Percentiles rank a stretch among this genome's conserved stretches.
Evolutionary conservation across 1,140 invertebrate genomes (phyloP).

Genomic region (Apis laboriosa): DNA sequence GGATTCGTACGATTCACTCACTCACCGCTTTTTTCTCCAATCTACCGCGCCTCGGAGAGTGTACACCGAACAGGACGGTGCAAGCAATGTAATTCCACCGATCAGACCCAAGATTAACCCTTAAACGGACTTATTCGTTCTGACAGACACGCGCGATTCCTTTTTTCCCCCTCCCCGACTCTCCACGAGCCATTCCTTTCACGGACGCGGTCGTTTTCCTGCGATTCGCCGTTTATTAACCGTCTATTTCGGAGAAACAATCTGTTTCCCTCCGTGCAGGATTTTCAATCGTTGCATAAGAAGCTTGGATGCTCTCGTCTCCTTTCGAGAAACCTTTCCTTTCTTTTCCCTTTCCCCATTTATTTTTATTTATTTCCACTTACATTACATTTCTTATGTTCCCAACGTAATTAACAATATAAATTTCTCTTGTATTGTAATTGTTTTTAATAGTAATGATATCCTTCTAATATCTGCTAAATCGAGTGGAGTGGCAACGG

Average conservation of each 20-base stretch:
- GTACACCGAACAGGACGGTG: slow-evolving; percentile 1
- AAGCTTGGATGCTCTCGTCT: too few relatives aligned
- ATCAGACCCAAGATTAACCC: slow-evolving; percentile 45
- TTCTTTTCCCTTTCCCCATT: too few relatives aligned
- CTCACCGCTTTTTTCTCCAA: slow-evolving; percentile 30
- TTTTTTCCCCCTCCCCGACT: slow-evolving; percentile 18
- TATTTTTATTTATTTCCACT: too few relatives aligned
- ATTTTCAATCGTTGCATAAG: not conserved
- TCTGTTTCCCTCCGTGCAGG: not conserved
- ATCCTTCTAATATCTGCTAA: too few relatives aligned
- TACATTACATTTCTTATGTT: too few relatives aligned
- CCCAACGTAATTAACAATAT: too few relatives aligned
- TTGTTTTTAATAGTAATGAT: too few relatives aligned
- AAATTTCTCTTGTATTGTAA: too few relatives aligned
- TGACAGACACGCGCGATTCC: slow-evolving; percentile 41
- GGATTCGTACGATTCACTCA: slow-evolving; percentile 37
- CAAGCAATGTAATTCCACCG: slow-evolving; percentile 40
- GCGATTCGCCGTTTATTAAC: slow-evolving; percentile 17
- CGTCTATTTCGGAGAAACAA: slow-evolving; percentile 24
- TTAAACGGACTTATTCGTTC: slow-evolving; percentile 48
- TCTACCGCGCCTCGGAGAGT: too few relatives aligned
- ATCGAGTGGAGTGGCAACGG: too few relatives aligned
- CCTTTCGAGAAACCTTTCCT: too few relatives aligned
- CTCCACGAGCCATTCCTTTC: slow-evolving; percentile 46
- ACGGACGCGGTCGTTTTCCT: slow-evolving; percentile 7